Evolutionary conservation across 2,888 invertebrate species (phyloP), one percentile per base, ranked within the genome.

Genomic region (Apantesis nais): DNA sequence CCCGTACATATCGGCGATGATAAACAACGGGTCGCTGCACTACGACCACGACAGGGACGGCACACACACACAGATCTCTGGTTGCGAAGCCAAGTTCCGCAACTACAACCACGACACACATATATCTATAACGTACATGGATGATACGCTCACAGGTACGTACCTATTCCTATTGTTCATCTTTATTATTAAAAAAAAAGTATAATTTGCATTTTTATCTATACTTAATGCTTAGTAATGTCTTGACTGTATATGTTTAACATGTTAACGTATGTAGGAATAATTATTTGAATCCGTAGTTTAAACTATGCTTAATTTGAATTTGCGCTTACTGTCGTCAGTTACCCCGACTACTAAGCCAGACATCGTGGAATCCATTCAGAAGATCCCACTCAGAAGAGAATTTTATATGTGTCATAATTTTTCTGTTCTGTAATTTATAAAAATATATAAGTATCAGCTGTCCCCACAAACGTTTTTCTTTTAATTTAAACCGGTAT

Each of bases 1-100:
- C 95, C 99, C 99, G 0, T 99, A 98, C 92, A 97, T 99, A 83
- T 99, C 99, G 69, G 99, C 98, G 5, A 99, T 99, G 99, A 96
- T 99, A 4, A 99, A 99, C 92, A 99, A 99, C 93, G 99, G 99
- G 25, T 96, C 97, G 2, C 95, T 98, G 74, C 97, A 97, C 88
- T 99, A 99, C 91, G 99, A 99, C 92, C 99, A 99, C 91, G 99
- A 99, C 89, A 95, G 98, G 62, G 99, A 99, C 94, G 99, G 99
- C 64, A 99, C 99, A 0, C 99, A 99, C 90, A 99, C 99, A 0
- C 98, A 99, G 92, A 91, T 99, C 22, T 97, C 99, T 25, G 99
- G 99, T 39, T 99, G 99, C 93, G 99, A 99, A 91, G 98, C 98
- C 14, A 98, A 99, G 88, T 98, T 99, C 90, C 96, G 99, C 68